Conservation (phyloP, 1,140 invertebrate genomes). For the Caenorhabditis tropicalis region DNA sequence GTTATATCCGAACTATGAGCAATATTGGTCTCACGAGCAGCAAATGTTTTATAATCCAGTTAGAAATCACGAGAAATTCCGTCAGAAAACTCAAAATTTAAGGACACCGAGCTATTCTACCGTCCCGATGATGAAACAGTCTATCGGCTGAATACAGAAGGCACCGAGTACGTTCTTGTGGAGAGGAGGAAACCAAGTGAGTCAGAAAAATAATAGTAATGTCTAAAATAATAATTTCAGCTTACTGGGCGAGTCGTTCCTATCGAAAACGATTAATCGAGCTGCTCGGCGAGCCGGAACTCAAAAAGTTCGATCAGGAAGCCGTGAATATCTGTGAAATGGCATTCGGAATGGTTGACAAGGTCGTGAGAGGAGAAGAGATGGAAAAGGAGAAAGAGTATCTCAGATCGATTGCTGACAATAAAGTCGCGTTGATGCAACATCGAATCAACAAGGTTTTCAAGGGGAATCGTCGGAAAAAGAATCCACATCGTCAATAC, state of each 20-base stretch:
- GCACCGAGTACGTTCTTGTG: background rate
- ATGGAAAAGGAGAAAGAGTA: constrained; percentile 15
- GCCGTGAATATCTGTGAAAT: constrained; percentile 31
- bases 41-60: constrained; percentile 58
- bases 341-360: constrained; percentile 22
- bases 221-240: background rate
- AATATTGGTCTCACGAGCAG: constrained; percentile 47
- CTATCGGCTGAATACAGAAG: background rate
- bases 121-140: constrained; percentile 23
- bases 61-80: background rate
- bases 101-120: constrained; percentile 47
- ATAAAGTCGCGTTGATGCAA: constrained; percentile 15
- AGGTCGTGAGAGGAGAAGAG: constrained; percentile 1
- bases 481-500: constrained; percentile 14
- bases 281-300: constrained; percentile 3
- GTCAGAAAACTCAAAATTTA: constrained; percentile 3
- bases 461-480: constrained; percentile 4
- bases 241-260: constrained; percentile 3
- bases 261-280: background rate
- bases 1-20: constrained; percentile 32
- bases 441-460: constrained; percentile 38
- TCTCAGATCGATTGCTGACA: background rate
- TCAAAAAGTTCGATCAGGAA: constrained; percentile 34
- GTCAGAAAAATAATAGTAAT: background rate
- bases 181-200: background rate